Evolutionary conservation across 64 coral and sea anemone species (phyloP).

Genomic region (Acropora tenuis): DNA sequence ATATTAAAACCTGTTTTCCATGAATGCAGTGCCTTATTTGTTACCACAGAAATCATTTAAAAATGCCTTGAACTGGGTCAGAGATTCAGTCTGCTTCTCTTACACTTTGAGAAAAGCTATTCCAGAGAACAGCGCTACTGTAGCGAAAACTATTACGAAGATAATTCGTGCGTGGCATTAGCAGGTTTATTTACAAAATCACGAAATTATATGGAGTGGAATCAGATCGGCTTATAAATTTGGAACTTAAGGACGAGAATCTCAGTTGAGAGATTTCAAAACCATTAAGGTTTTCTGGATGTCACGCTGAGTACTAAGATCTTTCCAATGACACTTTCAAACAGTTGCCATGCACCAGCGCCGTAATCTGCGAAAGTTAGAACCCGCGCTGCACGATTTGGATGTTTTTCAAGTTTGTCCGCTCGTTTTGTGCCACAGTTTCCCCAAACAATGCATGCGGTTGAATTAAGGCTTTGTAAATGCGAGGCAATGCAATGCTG

Average conservation of each 20-base stretch:
- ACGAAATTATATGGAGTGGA: not conserved
- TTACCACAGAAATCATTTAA: not conserved
- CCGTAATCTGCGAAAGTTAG: conserved; percentile 12
- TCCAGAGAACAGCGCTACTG: conserved; percentile 40
- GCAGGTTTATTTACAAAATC: not conserved
- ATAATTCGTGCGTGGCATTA: conserved; percentile 36
- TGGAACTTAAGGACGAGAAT: conserved; percentile 10
- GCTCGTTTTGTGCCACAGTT: not conserved
- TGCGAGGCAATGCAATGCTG: not conserved
- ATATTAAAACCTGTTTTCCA: too few species aligned
- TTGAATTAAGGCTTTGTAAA: conserved; percentile 5
- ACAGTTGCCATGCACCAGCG: not conserved
- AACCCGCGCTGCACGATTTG: conserved; percentile 11
- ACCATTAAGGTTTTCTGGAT: conserved; percentile 38
- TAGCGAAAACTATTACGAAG: conserved; percentile 42
- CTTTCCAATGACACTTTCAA: conserved; percentile 23
- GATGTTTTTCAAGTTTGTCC: conserved; percentile 7
- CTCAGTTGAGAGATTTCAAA: conserved; percentile 33
- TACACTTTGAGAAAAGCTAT: conserved; percentile 33
- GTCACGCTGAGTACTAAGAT: conserved; percentile 37
- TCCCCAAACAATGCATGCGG: conserved; percentile 20
- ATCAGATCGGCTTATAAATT: conserved; percentile 9
- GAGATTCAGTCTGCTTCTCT: not conserved
- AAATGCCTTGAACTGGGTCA: not conserved
- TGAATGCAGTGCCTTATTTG: too few species aligned